Evolutionary conservation across 2,888 invertebrate genomes (phyloP), one percentile per base, ranked within the genome.

Genomic region (Fragum fragum): DNA sequence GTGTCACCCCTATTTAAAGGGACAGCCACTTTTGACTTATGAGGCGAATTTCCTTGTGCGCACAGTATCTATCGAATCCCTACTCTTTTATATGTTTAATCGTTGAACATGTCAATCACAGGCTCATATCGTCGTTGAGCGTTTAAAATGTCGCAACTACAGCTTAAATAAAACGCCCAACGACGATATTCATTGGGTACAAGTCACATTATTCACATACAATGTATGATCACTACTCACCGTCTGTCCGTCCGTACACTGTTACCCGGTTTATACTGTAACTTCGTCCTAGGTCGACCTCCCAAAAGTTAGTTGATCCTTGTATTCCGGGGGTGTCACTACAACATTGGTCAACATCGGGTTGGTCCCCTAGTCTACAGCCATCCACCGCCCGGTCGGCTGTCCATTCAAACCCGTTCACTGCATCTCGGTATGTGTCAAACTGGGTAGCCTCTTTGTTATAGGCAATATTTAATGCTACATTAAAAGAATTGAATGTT

Each of bases 341-440:
- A 55, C 79, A 83, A 36, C 79, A 79, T 21, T 18, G 29, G 1
- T 68, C n/a, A 7, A 14, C 23, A 14, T 76, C 79, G 0, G 82
- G 72, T 18, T 28, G 61, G 28, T 29, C 57, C 5, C 47, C 47
- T 3, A 47, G 47, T 47, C 47, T 47, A 47, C 47, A 47, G 14
- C 70, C 79, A 55, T 83, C 79, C 3, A 83, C 83, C 0, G 83
- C 76, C 52, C 53, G 61, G 6, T 39, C 66, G n/a, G 83, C 73
- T 0, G 59, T 36, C 83, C 83, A 83, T 0, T 18, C 55, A 29
- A 79, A 75, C 14, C 72, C 66, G 21, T 21, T 29, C 1, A n/a
- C 21, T 5, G 47, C 32, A 18, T 68, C 73, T 11, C 28, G 23
- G 42, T 73, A 80, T 0, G 59, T 18, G 3, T 36, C 28, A 18